Evolutionary conservation across 1,140 invertebrate species (phyloP), one percentile per base, ranked within the genome.

Genomic region (Diorhabda carinulata): DNA sequence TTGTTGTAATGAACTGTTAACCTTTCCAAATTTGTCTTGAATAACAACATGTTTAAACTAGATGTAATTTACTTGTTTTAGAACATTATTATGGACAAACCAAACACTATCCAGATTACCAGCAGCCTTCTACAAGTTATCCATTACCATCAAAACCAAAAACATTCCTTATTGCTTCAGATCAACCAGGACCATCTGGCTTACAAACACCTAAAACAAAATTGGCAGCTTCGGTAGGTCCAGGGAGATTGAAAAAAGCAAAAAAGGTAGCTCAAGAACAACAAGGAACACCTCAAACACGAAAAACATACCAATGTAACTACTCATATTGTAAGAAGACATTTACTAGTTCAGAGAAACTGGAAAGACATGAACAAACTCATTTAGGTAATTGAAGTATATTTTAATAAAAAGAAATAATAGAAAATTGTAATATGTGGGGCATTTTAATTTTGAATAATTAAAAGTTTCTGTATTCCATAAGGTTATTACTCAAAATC

Each of bases 321-420:
- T 76, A 83, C 82, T 76, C 77, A 67, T 75, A 83, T 70, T 87
- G 87, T 78, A 82, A 84, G 64, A 88, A 87, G 74, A 84, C 82
- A 57, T 88, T 87, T 80, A 83, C 84, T 70, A 87, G 84, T 74
- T 83, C 84, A 2, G 86, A 85, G 60, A 89, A 88, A 76, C 82
- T 89, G 68, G 81, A 81, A 60, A 86, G 87, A 72, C 87, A 89
- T 73, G 80, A 84, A 63, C 83, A 88, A 68, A 85, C 84, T 25
- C 90, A 91, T 78, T 88, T 88, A 40, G 89, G 64, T 66, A 41
- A 64, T 25, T 25, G 25, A 25, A 25, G 25, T 25, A 25, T 25
- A 25, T 25, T 25, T 25, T 25, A 25, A 25, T 25, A 25, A 25
- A 25, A 25, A 25, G 0, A 25, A 25, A 25, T 25, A 25, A 25